Conservation (phyloP, 1,140 invertebrate species). For the Apis laboriosa region DNA sequence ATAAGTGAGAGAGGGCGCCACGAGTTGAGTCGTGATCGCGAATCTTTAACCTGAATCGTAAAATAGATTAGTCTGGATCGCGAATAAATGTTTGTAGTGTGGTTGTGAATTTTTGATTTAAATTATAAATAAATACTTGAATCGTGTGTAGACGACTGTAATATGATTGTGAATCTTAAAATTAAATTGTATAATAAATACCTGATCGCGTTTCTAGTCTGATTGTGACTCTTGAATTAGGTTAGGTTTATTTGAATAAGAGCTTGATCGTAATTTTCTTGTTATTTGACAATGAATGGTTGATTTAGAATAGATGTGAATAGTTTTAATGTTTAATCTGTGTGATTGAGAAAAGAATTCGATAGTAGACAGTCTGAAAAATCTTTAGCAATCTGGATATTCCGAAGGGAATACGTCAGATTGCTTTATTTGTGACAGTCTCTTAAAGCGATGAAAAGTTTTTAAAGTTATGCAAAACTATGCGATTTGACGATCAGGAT, state of each 20-base stretch:
- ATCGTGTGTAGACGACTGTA: too few relatives aligned
- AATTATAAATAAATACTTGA: too few relatives aligned
- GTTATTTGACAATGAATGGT: too few relatives aligned
- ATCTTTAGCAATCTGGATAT: neutral
- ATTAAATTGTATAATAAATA: too few relatives aligned
- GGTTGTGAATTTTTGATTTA: too few relatives aligned
- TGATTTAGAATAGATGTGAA: too few relatives aligned
- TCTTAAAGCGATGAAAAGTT: neutral
- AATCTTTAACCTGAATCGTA: neutral
- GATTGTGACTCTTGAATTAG: too few relatives aligned
- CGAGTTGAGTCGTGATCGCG: neutral
- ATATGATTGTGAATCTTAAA: too few relatives aligned
- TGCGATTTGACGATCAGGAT: neutral
- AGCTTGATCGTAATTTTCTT: too few relatives aligned
- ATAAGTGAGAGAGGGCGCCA: conserved; percentile 32
- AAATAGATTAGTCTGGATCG: neutral
- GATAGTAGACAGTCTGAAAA: neutral
- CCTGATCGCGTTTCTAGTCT: too few relatives aligned
- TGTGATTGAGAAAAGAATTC: neutral
- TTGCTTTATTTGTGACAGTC: neutral
- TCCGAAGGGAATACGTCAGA: neutral
- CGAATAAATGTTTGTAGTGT: neutral
- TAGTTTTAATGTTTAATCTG: too few relatives aligned
- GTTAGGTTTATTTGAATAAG: too few relatives aligned
- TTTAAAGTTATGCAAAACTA: conserved; percentile 32